Evolutionary conservation across 1,140 invertebrate genomes (phyloP).

Genomic region (Drosophila punjabiensis): DNA sequence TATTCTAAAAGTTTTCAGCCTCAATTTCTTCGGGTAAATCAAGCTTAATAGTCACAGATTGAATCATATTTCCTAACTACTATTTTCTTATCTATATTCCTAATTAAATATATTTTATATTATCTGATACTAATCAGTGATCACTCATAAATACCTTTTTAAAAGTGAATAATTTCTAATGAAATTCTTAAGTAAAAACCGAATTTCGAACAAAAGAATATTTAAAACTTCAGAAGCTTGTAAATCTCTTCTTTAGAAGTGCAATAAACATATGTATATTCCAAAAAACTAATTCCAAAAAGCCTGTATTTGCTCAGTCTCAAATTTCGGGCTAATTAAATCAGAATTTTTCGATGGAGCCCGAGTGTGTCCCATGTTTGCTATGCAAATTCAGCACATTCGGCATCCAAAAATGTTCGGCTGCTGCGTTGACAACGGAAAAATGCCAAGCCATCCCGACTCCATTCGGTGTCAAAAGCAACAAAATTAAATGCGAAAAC

Average conservation of each 20-base stretch:
- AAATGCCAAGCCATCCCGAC: slow-evolving; percentile 46
- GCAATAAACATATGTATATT: not conserved
- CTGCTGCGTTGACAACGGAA: slow-evolving; percentile 61
- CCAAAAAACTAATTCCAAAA: not conserved
- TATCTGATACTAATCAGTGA: no score
- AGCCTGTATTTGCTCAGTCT: not conserved
- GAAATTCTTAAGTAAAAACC: no score
- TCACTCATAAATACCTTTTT: no score
- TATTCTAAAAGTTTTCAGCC: no score
- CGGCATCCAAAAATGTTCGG: slow-evolving; percentile 16
- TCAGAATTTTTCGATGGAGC: not conserved
- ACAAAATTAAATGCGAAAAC: slow-evolving; percentile 81
- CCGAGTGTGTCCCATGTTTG: slow-evolving; percentile 7
- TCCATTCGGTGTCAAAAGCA: slow-evolving; percentile 81
- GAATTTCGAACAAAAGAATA: not conserved
- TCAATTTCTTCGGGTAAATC: no score
- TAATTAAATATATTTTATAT: no score
- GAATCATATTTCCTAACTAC: no score
- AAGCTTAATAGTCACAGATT: no score
- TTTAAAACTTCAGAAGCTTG: not conserved
- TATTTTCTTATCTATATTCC: no score
- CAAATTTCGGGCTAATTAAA: slow-evolving; percentile 13
- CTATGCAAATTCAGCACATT: slow-evolving; percentile 71
- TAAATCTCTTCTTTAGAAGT: not conserved
- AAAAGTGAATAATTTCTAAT: no score